These are phyloP conservation scores for Danio aesculapii DNA, from an alignment of 2,797 vertebrate species.

Conservation along the genomic window DNA sequence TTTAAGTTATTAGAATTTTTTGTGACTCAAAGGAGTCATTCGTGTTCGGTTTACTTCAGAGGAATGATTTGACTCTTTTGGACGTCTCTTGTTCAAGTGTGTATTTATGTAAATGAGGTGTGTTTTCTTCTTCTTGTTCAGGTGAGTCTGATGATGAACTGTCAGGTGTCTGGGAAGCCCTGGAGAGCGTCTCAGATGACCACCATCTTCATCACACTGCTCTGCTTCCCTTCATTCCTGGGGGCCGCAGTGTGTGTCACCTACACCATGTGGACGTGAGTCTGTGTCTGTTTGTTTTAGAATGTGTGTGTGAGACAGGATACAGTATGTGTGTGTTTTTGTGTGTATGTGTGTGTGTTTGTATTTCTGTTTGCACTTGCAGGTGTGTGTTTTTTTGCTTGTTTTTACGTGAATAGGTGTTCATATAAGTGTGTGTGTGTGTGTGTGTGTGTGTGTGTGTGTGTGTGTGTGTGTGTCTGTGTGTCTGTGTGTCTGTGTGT, in stretches of 20 bases:
- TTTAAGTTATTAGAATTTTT: no score
- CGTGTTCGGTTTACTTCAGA: neutral
- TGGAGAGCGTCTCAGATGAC: slow-evolving; percentile 93
- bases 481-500: no score
- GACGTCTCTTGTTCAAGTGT: neutral
- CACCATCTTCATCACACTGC: slow-evolving; percentile 90
- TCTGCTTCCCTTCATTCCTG: slow-evolving; percentile 93
- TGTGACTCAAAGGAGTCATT: neutral
- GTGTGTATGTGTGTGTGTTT: no score
- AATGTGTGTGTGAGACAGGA: neutral
- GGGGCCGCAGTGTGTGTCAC: slow-evolving; percentile 86
- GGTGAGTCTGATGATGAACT: slow-evolving; percentile 94
- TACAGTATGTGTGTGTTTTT: neutral
- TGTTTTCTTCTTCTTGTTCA: slow-evolving; percentile 60
- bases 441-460: no score
- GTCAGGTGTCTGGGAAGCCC: slow-evolving; percentile 87
- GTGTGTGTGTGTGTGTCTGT: no score
- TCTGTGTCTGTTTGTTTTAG: slow-evolving; percentile 40
- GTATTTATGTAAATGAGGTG: neutral
- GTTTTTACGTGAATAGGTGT: no score
- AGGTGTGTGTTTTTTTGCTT: neutral
- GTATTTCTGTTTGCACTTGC: no score
- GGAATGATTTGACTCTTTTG: neutral
- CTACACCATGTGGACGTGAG: slow-evolving; percentile 93
- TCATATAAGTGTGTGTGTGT: no score